Percentiles rank a stretch among this genome's conserved stretches.
phyloP scores from a whole-genome alignment of 2,113 vertebrate genomes.

The Oceanodroma tethys region DNA sequence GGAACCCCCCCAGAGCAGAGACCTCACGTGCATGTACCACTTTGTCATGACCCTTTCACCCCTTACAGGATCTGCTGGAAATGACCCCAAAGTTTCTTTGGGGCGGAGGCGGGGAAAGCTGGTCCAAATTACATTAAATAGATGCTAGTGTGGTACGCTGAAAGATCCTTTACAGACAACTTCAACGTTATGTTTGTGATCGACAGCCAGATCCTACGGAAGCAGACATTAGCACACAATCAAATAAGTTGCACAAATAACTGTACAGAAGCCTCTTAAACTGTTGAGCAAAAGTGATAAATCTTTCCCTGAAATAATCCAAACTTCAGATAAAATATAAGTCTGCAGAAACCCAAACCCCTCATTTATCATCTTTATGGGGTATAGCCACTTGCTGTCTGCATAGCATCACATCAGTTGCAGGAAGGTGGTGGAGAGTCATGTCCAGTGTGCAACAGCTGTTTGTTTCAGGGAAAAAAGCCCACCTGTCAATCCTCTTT shows the following conservation, averaged over 20 bases:
- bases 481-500: not conserved
- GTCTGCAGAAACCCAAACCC: not conserved
- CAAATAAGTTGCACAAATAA: not conserved
- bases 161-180: not conserved
- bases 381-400: not conserved
- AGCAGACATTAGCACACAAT: not conserved
- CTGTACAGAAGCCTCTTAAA: not conserved
- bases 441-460: not conserved
- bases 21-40: not conserved
- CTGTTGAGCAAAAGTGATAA: not conserved
- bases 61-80: not conserved
- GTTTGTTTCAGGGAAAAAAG: not conserved
- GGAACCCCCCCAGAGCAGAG: not conserved
- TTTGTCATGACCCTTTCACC: not conserved
- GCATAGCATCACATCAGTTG: not conserved
- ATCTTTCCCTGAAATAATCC: not conserved
- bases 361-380: not conserved
- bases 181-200: not conserved
- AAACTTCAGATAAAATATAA: not conserved
- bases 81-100: not conserved
- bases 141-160: not conserved
- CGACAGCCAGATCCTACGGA: not conserved
- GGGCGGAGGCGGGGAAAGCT: fast-evolving
- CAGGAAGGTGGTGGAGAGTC: not conserved
- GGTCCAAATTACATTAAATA: not conserved